These are phyloP conservation scores for Eublepharis macularius DNA, from an alignment of 2,113 vertebrate genomes.

Conservation along the genomic window DNA sequence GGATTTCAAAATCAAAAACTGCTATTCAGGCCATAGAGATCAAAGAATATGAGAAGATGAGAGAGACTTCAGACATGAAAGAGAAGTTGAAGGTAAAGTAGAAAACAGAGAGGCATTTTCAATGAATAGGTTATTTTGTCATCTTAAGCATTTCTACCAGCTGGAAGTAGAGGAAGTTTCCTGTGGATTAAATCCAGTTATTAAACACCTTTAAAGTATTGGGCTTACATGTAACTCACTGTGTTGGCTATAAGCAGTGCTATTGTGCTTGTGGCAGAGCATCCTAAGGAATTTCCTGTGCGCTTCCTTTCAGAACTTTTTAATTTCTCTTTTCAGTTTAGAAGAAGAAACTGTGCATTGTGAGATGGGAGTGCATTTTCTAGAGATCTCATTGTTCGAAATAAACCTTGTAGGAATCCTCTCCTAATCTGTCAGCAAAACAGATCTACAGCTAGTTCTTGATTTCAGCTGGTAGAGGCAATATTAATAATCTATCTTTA, in stretches of 20 bases:
- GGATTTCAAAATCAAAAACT: slow-evolving; percentile 83
- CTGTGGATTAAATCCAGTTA: slow-evolving; percentile 39
- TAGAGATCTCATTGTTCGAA: not conserved
- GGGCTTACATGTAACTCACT: not conserved
- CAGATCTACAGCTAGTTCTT: not conserved
- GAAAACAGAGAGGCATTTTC: slow-evolving; percentile 19
- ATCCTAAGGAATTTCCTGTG: not conserved
- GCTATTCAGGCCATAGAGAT: slow-evolving; percentile 78
- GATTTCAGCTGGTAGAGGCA: not conserved
- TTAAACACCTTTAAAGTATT: slow-evolving; percentile 37
- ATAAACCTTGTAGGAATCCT: not conserved
- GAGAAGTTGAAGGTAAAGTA: slow-evolving; percentile 85
- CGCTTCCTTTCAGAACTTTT: no score
- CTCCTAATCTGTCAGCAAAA: not conserved
- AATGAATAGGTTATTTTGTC: slow-evolving; percentile 52
- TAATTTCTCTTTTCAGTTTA: slow-evolving; percentile 6
- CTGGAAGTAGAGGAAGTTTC: slow-evolving; percentile 40
- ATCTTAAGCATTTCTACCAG: slow-evolving; percentile 39
- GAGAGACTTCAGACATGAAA: slow-evolving; percentile 77
- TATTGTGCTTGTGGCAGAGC: not conserved
- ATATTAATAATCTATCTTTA: not conserved
- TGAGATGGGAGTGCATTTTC: slow-evolving; percentile 14
- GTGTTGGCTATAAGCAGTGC: not conserved
- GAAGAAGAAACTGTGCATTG: not conserved
- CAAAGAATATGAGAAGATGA: slow-evolving; percentile 78